Evolutionary conservation across 2,888 invertebrate species (phyloP), one percentile per base, ranked within the genome.

Genomic region (Blera fallax): DNA sequence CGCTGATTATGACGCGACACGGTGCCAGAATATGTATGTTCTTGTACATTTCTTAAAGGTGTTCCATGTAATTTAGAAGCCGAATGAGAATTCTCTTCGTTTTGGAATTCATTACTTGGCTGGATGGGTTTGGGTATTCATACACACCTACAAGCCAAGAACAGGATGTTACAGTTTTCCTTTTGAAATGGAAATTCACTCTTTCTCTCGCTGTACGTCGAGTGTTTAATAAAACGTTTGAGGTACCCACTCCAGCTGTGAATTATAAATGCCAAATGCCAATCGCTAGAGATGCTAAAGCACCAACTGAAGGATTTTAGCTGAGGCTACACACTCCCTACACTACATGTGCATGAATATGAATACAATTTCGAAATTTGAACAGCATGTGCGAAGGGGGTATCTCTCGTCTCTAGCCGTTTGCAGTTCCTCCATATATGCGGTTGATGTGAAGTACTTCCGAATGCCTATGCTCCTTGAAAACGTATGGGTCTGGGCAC

Each of bases 201-300:
- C n/a, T 56, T 11, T 29, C 29, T 18, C 43, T 5, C 29, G 3
- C 45, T 56, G n/a, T 29, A 8, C 32, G 62, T 78, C 54, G 85
- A 85, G 85, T 80, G 77, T 85, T 85, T 85, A 85, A 85, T 85
- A 85, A 81, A 85, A 85, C 81, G 81, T 85, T 85, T 85, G 85
- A 85, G 85, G 81, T 85, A 85, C 85, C 81, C 81, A 81, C 85
- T 85, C 81, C 85, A 81, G 70, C 58, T 72, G 54, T 54, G 67
- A 85, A 85, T 85, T 85, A 85, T 85, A 85, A 85, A 85, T 85
- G 85, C 76, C 76, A 80, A 85, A 81, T 81, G 76, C 85, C 84
- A 85, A 85, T 85, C 48, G 76, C 34, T 77, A 37, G 62, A 62
- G 52, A 78, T 67, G 79, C 80, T 80, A 58, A 70, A 83, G 62